Percentiles rank a stretch among this genome's conserved stretches.
These are phyloP conservation scores for Erpobdella octoculata DNA, from an alignment of 2,888 invertebrate genomes.

Conservation along the genomic window DNA sequence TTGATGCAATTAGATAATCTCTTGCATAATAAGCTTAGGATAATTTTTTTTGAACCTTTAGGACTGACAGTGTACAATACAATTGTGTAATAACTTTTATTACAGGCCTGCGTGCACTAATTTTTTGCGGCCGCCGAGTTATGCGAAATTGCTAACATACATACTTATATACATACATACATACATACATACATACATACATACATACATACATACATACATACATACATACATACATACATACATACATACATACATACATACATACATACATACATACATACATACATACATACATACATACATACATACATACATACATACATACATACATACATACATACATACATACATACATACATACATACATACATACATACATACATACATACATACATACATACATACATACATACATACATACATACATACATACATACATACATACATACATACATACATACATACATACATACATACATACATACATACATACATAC, in stretches of 20 bases:
- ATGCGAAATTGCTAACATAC: no score
- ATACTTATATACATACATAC: no score
- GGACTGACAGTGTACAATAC: neutral
- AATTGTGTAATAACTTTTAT: no score
- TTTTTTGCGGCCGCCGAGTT: no score
- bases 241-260: conserved; percentile 30
- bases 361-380: conserved; percentile 23
- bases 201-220: no score
- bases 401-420: conserved; percentile 2
- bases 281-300: conserved; percentile 29
- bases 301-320: conserved; percentile 28
- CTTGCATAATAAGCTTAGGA: neutral
- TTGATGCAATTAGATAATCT: no score
- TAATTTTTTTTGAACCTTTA: no score
- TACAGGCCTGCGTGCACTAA: no score
- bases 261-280: conserved; percentile 32
- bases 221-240: conserved; percentile 25
- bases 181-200: no score
- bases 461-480: conserved; percentile 14
- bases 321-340: conserved; percentile 18
- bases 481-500: conserved; percentile 26
- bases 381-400: conserved; percentile 19
- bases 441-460: neutral
- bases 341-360: conserved; percentile 20
- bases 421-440: conserved; percentile 2